Base-by-base conservation (phyloP, 2,797 vertebrate species). In the Sebastes matsubarae region DNA sequence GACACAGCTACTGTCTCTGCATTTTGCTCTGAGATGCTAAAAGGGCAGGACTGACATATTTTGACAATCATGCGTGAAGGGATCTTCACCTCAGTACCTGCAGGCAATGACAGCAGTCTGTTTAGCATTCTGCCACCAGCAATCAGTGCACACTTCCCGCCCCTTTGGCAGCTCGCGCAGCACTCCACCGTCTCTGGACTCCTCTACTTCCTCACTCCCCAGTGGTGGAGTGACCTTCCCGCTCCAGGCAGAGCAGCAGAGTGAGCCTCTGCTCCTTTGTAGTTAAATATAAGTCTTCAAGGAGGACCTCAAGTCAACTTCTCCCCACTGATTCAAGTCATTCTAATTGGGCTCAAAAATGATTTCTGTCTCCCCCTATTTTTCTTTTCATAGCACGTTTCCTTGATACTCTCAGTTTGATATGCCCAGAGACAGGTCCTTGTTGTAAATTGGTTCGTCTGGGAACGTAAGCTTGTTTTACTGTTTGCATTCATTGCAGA, bases 171-270 rank as follows among this genome's bases (percentile, higher is more conserved):
- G 24, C 61, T 24, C 27, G 1, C 11, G 4, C 66, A 61, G 32
- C 22, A 50, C 57, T 75, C 46, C 36, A 29, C 42, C 42, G 6
- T 46, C 50, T 52, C 50, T 52, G 18, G 50, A 9, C 61, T 80
- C 55, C 25, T 42, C 38, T 65, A 10, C 30, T 27, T 50, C 59
- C 10, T 70, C 22, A 2, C 38, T 68, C 57, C 57, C 69, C 54
- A 11, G 50, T 32, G 67, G 50, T 34, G 29, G n/a, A 6, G 30
- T 84, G 84, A 85, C 82, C 82, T 81, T 82, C 67, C 25, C 60
- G n/a, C 55, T 73, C 18, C 64, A 58, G 29, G 63, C 69, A 46
- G 9, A 30, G 69, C 24, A 69, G 59, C 57, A 64, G 38, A 54
- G 22, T 78, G 16, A 1, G 11, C 32, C 13, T 32, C 27, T 77